phyloP scores from a whole-genome alignment of 2,113 vertebrate species.

The Vidua chalybeata region DNA sequence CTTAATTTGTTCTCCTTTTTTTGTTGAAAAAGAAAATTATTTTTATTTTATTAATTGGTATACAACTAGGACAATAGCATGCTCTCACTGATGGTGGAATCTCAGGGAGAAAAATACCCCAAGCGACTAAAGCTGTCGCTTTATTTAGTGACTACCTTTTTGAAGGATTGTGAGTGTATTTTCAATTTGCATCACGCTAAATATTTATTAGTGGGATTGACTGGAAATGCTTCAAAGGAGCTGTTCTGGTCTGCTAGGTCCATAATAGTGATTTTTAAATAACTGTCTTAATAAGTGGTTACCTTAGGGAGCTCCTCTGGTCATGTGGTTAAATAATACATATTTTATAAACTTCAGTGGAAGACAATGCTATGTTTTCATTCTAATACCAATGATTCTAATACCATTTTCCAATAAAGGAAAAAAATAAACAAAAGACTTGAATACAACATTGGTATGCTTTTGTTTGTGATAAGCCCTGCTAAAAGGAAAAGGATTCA shows the following conservation, averaged over 20 bases:
- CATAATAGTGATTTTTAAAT: constrained; percentile 58
- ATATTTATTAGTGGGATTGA: constrained; percentile 55
- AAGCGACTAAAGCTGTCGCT: not conserved
- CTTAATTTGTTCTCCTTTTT: not conserved
- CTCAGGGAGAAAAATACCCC: not conserved
- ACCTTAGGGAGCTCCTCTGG: constrained; percentile 41
- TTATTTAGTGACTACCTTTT: constrained; percentile 18
- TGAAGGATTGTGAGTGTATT: not conserved
- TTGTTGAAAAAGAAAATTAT: not conserved
- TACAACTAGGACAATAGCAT: not conserved
- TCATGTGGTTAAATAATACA: constrained; percentile 33
- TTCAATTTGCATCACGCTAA: constrained; percentile 3
- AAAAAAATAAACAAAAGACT: not conserved
- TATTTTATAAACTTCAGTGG: constrained; percentile 37
- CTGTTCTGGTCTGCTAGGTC: constrained; percentile 54
- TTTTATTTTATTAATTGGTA: not conserved
- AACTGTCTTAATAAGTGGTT: constrained; percentile 17
- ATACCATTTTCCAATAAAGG: not conserved
- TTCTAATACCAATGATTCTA: not conserved
- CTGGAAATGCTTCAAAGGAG: constrained; percentile 45
- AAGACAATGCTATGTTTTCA: not conserved
- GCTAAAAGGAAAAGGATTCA: not conserved
- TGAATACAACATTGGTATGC: not conserved
- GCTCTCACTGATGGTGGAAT: constrained; percentile 15
- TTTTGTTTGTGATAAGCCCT: not conserved